Percentiles rank a stretch among this genome's conserved stretches.
Evolutionary conservation across 2,113 vertebrate genomes (phyloP).

Genomic region (Dermatemys mawii): DNA sequence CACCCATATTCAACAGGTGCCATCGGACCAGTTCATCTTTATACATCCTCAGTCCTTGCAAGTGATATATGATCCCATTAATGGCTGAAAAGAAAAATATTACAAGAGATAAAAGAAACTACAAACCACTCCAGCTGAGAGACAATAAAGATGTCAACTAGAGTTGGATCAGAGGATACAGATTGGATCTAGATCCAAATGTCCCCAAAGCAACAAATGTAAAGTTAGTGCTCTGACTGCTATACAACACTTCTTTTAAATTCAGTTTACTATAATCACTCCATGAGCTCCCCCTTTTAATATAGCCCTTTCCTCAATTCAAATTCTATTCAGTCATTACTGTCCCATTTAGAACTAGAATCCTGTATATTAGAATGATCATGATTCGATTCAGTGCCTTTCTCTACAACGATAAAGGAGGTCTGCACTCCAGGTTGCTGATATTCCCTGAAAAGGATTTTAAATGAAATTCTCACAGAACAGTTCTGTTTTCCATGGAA

Average conservation of each 20-base stretch:
- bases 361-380: neutral
- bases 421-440: slow-evolving; percentile 93
- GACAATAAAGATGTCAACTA: neutral
- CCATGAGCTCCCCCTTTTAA: neutral
- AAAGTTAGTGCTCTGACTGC: neutral
- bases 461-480: neutral
- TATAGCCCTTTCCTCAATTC: neutral
- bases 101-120: neutral
- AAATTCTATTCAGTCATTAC: neutral
- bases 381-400: slow-evolving; percentile 76
- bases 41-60: slow-evolving; percentile 94
- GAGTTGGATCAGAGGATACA: neutral
- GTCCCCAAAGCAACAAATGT: neutral
- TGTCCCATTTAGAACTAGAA: neutral
- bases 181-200: neutral
- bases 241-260: neutral
- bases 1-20: slow-evolving; percentile 94
- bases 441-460: too few relatives aligned
- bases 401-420: slow-evolving; percentile 88
- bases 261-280: neutral
- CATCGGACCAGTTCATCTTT: slow-evolving; percentile 85
- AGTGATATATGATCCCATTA: slow-evolving; percentile 88
- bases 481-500: neutral
- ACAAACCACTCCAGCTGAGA: neutral
- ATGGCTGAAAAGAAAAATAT: slow-evolving; percentile 82